Conservation (phyloP, 2,797 vertebrate species). For the Crocodylus rhombifer region DNA sequence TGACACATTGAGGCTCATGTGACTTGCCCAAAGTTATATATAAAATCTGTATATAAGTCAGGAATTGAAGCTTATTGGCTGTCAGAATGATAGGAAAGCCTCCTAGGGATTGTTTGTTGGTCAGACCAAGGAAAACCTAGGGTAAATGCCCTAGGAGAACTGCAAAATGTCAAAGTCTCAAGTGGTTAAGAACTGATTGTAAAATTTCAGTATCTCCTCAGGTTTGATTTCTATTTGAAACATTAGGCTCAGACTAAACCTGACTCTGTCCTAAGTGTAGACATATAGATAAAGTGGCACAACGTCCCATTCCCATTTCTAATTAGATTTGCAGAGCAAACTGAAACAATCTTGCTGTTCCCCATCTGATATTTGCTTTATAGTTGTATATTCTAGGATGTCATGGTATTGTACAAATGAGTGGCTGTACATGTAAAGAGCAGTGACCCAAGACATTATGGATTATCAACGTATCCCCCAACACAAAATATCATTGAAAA, state of each 20-base stretch:
- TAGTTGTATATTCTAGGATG: not conserved
- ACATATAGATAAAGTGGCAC: not conserved
- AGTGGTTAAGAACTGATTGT: too few species aligned
- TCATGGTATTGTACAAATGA: not conserved
- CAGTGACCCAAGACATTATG: not conserved
- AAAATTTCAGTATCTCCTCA: too few species aligned
- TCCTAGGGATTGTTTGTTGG: too few species aligned
- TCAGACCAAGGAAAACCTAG: too few species aligned
- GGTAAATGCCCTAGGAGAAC: too few species aligned
- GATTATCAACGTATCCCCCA: not conserved
- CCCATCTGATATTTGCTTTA: not conserved
- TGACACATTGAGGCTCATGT: not conserved
- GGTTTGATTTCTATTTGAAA: not conserved
- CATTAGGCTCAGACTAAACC: not conserved
- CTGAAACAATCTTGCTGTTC: not conserved
- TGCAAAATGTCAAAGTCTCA: too few species aligned
- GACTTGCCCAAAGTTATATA: fast-evolving
- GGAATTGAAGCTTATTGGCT: not conserved
- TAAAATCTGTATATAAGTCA: not conserved
- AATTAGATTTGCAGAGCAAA: not conserved
- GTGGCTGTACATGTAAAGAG: not conserved
- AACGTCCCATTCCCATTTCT: not conserved
- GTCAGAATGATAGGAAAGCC: too few species aligned
- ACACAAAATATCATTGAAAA: not conserved
- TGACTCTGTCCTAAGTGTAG: not conserved